A percentile compares a stretch with the other conserved stretches of the same genome.
These are phyloP conservation scores for Eonycteris spelaea DNA, from an alignment of 2,113 vertebrate species.

Conservation along the genomic window DNA sequence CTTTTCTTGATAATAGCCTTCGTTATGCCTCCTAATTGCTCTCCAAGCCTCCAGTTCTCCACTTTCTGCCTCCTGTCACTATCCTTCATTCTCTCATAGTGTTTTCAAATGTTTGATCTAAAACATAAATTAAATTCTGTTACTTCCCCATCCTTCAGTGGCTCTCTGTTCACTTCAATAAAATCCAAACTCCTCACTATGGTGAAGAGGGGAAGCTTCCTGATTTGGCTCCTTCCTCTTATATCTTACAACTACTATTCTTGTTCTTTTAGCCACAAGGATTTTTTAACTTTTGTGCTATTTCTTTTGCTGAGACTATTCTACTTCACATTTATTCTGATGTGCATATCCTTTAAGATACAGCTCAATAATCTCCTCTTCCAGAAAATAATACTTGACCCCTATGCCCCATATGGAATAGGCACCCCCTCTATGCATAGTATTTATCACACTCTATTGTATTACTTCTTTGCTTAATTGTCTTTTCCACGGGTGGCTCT, in stretches of 20 bases:
- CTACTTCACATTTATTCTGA: neutral
- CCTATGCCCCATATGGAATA: neutral
- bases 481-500: neutral
- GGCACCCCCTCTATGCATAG: neutral
- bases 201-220: neutral
- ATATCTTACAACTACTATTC: neutral
- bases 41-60: neutral
- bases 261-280: neutral
- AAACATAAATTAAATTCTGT: neutral
- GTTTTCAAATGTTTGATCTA: neutral
- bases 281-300: neutral
- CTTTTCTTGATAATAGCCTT: neutral
- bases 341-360: neutral
- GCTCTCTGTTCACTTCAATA: neutral
- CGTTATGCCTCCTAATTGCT: neutral
- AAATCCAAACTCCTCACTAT: neutral
- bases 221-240: neutral
- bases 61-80: neutral
- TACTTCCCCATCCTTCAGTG: neutral
- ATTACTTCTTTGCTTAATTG: neutral
- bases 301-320: neutral
- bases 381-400: neutral
- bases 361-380: neutral
- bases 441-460: neutral
- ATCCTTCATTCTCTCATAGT: neutral